These are phyloP conservation scores for Antheraea mylitta DNA, from an alignment of 1,140 invertebrate genomes.

Conservation along the genomic window DNA sequence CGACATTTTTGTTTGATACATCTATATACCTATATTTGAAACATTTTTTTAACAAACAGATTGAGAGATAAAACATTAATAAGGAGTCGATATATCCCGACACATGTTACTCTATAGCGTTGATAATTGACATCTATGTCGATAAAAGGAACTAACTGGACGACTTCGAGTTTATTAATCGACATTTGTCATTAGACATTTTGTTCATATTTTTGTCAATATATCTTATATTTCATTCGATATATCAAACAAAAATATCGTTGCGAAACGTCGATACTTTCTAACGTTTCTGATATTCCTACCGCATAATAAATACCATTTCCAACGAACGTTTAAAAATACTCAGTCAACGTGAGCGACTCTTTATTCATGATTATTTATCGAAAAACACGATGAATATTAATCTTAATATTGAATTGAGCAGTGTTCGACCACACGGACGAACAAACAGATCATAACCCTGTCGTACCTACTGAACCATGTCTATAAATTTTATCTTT, in stretches of 20 bases:
- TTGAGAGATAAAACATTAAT: too few species aligned
- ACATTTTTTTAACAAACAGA: too few species aligned
- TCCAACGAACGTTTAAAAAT: background rate
- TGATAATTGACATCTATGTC: too few species aligned
- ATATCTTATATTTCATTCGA: background rate
- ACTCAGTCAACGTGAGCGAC: conserved; percentile 37
- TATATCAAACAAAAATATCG: background rate
- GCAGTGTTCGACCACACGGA: conserved; percentile 69
- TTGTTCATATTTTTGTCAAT: too few species aligned
- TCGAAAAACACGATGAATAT: conserved; percentile 44
- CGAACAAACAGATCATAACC: conserved; percentile 69
- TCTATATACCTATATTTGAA: too few species aligned
- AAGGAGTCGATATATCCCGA: too few species aligned
- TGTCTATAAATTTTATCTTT: conserved; percentile 49
- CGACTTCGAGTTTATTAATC: too few species aligned
- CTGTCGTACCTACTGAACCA: conserved; percentile 68
- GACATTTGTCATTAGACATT: too few species aligned
- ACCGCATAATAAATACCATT: background rate
- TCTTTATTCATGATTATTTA: conserved; percentile 22
- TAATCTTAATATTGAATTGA: conserved; percentile 74
- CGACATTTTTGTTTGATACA: too few species aligned
- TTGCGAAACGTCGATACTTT: background rate
- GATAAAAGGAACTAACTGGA: too few species aligned
- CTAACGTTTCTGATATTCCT: background rate
- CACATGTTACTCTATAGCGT: too few species aligned